Evolutionary conservation across 2,113 vertebrate species (phyloP), one percentile per base, ranked within the genome.

Genomic region (Myiozetetes cayanensis): DNA sequence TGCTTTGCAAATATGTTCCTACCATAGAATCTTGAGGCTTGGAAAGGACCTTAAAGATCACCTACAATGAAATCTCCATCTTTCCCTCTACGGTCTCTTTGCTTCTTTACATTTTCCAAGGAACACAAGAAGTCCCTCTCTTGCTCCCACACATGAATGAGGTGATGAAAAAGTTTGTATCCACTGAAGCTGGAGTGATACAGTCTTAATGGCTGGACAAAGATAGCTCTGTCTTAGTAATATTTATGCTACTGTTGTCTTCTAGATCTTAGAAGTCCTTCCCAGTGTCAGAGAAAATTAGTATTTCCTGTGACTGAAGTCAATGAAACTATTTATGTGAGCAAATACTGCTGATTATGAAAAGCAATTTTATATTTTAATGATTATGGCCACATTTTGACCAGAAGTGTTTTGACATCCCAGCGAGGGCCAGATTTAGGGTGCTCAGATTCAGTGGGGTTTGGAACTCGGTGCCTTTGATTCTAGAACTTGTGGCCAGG

Each of bases 401-500:
- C 66, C 89, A 76, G 59, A 91, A 94, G 62, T 17, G 30, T 56
- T 93, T 53, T 0, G 0, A 79, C 53, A 41, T 79, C 68, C 72
- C 41, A 65, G 56, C 22, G 8, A 87, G 61, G 2, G 28, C 76
- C 92, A 95, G 83, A 75, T 65, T 96, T 90, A n/a, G n/a, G n/a
- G n/a, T n/a, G n/a, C n/a, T n/a, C n/a, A n/a, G n/a, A n/a, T n/a
- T 43, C 72, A 56, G 52, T n/a, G 4, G 75, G 55, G 35, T 27
- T 74, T 44, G 33, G 24, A 77, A 52, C 22, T 35, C 10, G 0
- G 13, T 10, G 66, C 65, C 68, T 95, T 88, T 93, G 88, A 96
- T 90, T 94, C 43, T 23, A 19, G 93, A 76, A 92, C 79, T 85
- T 93, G 93, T 18, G 73, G 44, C 92, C 93, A 84, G 93, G 52